Base-by-base conservation (phyloP, 2,888 invertebrate genomes). In the Thecocarcelia acutangulata region DNA sequence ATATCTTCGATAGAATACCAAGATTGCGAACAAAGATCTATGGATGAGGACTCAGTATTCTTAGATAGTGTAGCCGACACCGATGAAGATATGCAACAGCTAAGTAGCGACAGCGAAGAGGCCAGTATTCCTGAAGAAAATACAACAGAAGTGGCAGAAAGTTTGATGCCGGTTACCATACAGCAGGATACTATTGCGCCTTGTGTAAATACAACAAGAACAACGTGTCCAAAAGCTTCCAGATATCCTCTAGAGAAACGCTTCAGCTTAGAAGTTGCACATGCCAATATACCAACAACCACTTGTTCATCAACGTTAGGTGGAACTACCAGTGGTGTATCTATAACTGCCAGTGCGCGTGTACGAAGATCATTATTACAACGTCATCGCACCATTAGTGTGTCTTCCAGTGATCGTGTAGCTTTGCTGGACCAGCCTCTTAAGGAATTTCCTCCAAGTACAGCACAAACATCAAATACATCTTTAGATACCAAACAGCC, bases 31-130 rank as follows among this genome's bases (percentile, higher is more conserved):
- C 91, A 94, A 83, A 93, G 93, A 81, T 95, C 95, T 19, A 94
- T 94, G 15, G 94, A 95, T 66, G 96, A 96, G 90, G 96, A 96
- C 89, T 96, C 96, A 19, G 96, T 96, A 77, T 96, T 96, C 89
- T 92, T 94, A 74, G 95, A 95, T 87, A 94, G 94, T 80, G 91
- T 91, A 42, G 92, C 92, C 84, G 96, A 96, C 86, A 96, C 96
- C 15, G 96, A 96, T 88, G 96, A 96, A 87, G 96, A 96, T 87
- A 94, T 96, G 86, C 96, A 95, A 87, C 95, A 95, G 86, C 94
- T 96, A 88, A 96, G 96, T 79, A 96, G 96, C 46, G 96, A 96
- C 88, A 96, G 95, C 87, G 96, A 95, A 84, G 93, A 94, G 77
- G 92, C 86, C 19, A 89, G 88, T 81, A 80, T 86, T 13, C 84